Percentiles rank a stretch among this genome's conserved stretches.
Evolutionary conservation across 2,113 vertebrate genomes (phyloP).

Genomic region (Lasiurus cinereus): DNA sequence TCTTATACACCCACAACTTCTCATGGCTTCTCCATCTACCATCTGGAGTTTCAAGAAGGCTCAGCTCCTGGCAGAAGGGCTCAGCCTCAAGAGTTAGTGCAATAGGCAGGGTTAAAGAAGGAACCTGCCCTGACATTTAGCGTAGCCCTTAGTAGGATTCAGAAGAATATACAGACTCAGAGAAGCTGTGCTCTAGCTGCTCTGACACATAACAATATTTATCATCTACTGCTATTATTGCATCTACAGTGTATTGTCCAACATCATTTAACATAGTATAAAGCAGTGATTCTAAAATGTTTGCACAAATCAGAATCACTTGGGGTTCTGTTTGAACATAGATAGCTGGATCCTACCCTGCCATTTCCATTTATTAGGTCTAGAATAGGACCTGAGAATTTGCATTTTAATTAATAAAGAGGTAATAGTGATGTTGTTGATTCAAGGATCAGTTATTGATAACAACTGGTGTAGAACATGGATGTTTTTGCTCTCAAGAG

Average conservation of each 20-base stretch:
- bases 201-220: not conserved
- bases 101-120: too few species aligned
- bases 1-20: too few species aligned
- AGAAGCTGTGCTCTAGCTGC: too few species aligned
- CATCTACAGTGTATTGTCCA: not conserved
- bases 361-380: not conserved
- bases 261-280: not conserved
- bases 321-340: not conserved
- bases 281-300: not conserved
- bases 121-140: too few species aligned
- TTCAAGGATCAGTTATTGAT: not conserved
- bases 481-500: not conserved
- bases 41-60: too few species aligned
- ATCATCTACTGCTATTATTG: not conserved
- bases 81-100: too few species aligned
- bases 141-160: too few species aligned
- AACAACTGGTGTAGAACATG: not conserved
- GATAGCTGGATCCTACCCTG: rapidly evolving
- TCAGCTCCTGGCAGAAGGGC: too few species aligned
- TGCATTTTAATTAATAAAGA: not conserved
- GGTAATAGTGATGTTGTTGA: not conserved
- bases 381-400: not conserved
- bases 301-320: not conserved
- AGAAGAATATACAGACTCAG: too few species aligned
- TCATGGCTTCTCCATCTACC: too few species aligned